phyloP scores from a whole-genome alignment of 2,113 vertebrate genomes.

The Macquaria australasica region DNA sequence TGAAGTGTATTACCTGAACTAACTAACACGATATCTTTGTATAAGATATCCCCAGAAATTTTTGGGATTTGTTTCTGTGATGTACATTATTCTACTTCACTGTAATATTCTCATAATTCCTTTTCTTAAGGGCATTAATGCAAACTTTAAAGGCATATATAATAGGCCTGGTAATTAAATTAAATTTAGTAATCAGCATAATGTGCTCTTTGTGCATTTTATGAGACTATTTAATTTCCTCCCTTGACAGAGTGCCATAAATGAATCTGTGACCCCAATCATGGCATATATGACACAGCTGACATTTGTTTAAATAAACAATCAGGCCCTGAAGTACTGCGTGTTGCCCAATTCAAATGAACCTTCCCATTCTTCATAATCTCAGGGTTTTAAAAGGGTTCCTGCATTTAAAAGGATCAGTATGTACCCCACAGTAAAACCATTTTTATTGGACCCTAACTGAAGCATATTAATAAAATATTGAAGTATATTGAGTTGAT shows the following conservation, averaged over 20 bases:
- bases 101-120: not conserved
- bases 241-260: not conserved
- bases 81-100: not conserved
- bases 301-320: not conserved
- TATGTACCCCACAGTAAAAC: not conserved
- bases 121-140: not conserved
- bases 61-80: not conserved
- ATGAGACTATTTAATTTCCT: slow-evolving; percentile 15
- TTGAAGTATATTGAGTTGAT: slow-evolving; percentile 11
- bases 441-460: not conserved
- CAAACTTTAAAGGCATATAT: not conserved
- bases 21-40: not conserved
- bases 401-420: not conserved
- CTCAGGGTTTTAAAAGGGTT: not conserved
- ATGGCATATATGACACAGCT: not conserved
- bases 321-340: not conserved
- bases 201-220: not conserved
- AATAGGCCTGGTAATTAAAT: not conserved
- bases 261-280: not conserved
- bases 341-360: not conserved
- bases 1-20: not conserved
- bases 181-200: not conserved
- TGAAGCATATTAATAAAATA: not conserved
- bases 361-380: not conserved
- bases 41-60: too few species aligned